Base-by-base conservation (phyloP, 2,797 vertebrate species). In the Antennarius maculatus region DNA sequence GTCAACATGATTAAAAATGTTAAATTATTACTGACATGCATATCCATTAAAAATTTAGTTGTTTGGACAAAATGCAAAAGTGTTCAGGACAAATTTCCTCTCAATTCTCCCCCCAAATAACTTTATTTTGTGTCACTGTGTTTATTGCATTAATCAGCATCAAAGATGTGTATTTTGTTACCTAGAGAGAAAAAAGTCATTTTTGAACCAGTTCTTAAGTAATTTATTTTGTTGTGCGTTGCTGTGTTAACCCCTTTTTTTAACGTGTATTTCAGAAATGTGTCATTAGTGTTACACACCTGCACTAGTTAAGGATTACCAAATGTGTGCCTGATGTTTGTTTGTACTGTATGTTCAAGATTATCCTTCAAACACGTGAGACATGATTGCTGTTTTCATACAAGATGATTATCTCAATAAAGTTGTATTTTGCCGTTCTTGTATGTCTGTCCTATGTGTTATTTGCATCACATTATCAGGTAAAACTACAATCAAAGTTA, bases 391-490 rank as follows among this genome's bases (percentile, higher is more conserved):
- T 66, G 80, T 78, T 76, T 76, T 82, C 77, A 78, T 60, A 57
- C 65, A 15, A 28, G 48, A 66, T 81, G 81, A 87, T 80, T 55
- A 34, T 89, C 79, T 86, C 72, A 88, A 87, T 90, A 90, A 91
- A 91, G 74, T 56, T 81, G 57, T 89, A 79, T 89, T 88, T 86
- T 82, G 72, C 69, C 82, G 71, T 77, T 86, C 41, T 88, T 88
- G 69, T 87, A 80, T 60, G 71, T 68, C 0, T 58, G 58, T 70
- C 62, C 12, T 39, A 27, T 77, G 53, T 10, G 53, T 59, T 54
- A 17, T 12, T 45, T 14, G 18, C 6, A 4, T 67, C 13, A 27
- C 16, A 14, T 28, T 29, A 55, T 12, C 12, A 17, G 23, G 12
- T 23, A 55, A 23, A 54, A 42, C 41, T 27, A 27, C 1, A 7